A percentile compares a stretch with the other conserved stretches of the same genome.
Evolutionary conservation across 2,888 invertebrate genomes (phyloP).

Genomic region (Stratiomys singularior): DNA sequence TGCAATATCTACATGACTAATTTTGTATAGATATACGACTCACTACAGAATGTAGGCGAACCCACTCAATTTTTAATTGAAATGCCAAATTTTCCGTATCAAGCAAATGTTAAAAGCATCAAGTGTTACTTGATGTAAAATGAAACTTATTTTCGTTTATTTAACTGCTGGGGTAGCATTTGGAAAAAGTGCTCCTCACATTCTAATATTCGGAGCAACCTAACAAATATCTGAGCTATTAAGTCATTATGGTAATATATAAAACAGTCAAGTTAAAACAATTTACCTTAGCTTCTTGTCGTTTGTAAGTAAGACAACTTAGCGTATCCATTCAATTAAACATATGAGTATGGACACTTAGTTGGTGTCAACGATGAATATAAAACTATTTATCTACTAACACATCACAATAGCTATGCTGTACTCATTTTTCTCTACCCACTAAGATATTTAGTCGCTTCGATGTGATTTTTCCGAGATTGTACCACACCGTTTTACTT

Average conservation of each 20-base stretch:
- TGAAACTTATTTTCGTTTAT: no score
- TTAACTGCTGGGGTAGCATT: no score
- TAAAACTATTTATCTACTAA: neutral
- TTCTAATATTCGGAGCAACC: neutral
- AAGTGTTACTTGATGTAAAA: no score
- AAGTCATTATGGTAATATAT: neutral
- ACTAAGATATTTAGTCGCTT: no score
- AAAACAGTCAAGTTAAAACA: neutral
- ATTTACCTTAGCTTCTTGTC: neutral
- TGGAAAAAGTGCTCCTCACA: no score
- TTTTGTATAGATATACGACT: neutral
- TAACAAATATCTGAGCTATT: neutral
- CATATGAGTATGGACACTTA: neutral
- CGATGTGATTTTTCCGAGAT: no score
- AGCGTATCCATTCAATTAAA: neutral
- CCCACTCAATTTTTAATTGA: conserved; percentile 22
- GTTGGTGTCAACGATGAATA: neutral
- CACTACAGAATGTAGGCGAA: conserved; percentile 6
- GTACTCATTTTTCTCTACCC: neutral
- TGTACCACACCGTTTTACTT: no score
- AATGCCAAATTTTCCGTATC: neutral
- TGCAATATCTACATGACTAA: neutral
- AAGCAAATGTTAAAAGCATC: no score
- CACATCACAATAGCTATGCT: neutral
- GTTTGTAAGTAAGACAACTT: neutral